These are phyloP conservation scores for Nasonia giraulti DNA, from an alignment of 1,140 invertebrate species.

Conservation along the genomic window DNA sequence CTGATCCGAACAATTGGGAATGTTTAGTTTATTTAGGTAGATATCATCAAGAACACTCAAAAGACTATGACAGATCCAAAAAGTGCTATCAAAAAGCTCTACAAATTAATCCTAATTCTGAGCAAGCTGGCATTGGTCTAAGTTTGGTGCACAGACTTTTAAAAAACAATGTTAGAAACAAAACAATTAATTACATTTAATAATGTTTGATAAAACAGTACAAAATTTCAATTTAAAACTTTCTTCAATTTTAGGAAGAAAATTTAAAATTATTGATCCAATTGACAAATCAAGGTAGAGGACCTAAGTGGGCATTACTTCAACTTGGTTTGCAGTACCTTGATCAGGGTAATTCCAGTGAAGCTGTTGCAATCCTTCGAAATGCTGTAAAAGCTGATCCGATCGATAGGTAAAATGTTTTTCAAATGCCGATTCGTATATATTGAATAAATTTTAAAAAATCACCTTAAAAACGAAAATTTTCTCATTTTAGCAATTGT, in stretches of 20 bases:
- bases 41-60: slow-evolving; percentile 78
- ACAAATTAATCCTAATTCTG: slow-evolving; percentile 81
- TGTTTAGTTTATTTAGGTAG: slow-evolving; percentile 86
- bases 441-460: slow-evolving; percentile 7
- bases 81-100: slow-evolving; percentile 90
- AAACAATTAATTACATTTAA: slow-evolving; percentile 13
- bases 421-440: slow-evolving; percentile 5
- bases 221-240: slow-evolving; percentile 40
- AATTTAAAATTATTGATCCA: slow-evolving; percentile 81
- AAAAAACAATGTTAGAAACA: slow-evolving; percentile 77
- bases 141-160: slow-evolving; percentile 84
- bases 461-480: slow-evolving; percentile 9
- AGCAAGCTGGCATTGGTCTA: slow-evolving; percentile 81
- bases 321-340: slow-evolving; percentile 86
- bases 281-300: slow-evolving; percentile 74
- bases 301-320: slow-evolving; percentile 86
- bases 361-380: slow-evolving; percentile 85
- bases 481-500: slow-evolving; percentile 73
- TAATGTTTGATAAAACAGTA: slow-evolving; percentile 16
- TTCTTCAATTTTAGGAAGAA: slow-evolving; percentile 72
- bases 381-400: slow-evolving; percentile 84
- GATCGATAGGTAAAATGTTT: slow-evolving; percentile 76
- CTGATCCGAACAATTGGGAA: slow-evolving; percentile 82
- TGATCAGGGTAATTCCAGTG: slow-evolving; percentile 80
- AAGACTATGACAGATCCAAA: slow-evolving; percentile 81